These are phyloP conservation scores for Melanogrammus aeglefinus DNA, from an alignment of 2,797 vertebrate species.

Conservation along the genomic window DNA sequence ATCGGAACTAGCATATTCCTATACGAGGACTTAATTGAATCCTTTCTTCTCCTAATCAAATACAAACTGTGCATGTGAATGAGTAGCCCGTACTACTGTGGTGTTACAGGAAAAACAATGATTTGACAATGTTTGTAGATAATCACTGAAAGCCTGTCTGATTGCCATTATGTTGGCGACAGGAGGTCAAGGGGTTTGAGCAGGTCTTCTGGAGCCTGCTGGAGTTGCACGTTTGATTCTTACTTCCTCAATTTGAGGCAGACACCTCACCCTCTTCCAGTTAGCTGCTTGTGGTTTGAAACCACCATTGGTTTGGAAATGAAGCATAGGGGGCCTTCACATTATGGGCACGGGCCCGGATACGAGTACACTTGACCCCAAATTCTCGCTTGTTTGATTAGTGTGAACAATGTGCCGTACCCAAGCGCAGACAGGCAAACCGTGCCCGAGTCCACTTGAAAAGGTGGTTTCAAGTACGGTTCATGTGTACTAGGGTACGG, in stretches of 20 bases:
- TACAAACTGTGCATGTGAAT: constrained; percentile 41
- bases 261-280: not conserved
- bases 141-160: constrained; percentile 53
- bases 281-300: not conserved
- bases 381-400: too few species aligned
- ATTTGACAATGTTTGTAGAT: constrained; percentile 34
- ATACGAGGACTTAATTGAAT: constrained; percentile 35
- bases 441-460: too few species aligned
- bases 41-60: constrained; percentile 43
- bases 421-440: too few species aligned
- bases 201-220: not conserved
- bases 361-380: too few species aligned
- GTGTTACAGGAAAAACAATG: constrained; percentile 38
- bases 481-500: too few species aligned
- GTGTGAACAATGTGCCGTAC: too few species aligned
- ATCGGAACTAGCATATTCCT: constrained; percentile 38
- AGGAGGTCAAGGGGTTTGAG: not conserved
- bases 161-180: constrained; percentile 38
- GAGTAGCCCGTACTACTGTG: constrained; percentile 30
- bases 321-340: not conserved
- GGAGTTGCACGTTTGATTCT: not conserved
- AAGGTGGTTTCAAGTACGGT: too few species aligned
- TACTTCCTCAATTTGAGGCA: not conserved
- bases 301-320: not conserved
- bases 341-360: too few species aligned